Base-by-base conservation (phyloP, 2,113 vertebrate genomes). In the Tenebrosternarchus preto region DNA sequence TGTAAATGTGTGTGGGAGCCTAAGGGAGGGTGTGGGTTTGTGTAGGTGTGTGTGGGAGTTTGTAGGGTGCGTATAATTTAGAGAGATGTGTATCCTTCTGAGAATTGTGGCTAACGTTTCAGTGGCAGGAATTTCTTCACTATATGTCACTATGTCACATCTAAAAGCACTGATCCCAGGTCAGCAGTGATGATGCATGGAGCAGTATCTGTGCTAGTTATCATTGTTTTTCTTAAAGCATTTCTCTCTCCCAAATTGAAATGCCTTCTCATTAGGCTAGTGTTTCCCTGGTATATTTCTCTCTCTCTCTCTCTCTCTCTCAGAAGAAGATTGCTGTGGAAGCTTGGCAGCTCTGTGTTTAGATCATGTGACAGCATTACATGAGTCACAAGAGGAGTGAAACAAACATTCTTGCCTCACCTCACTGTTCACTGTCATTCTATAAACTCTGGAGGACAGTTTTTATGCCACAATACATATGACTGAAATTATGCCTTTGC, bases 231-330 rank as follows among this genome's bases (percentile, higher is more conserved):
- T 24, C 50, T 11, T 17, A 43, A 12, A 53, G 33, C n/a, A 67
- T 56, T 55, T 60, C 5, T 22, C 36, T 11, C 12, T 19, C 20
- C 27, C 5, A 33, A 50, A 50, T 2, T 12, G 43, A 50, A 50
- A 50, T 9, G 57, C 69, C 39, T 27, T 24, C 68, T 76, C 53
- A 12, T 46, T 55, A 17, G 83, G 64, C 82, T 66, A 76, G 27
- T 83, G 64, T 67, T 57, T 77, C 70, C 11, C 43, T 11, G 43
- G 9, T 50, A 1, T 50, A 50, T 11, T 11, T 15, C 43, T 36
- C 33, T 36, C 33, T 36, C 33, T 36, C 33, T 80, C 76, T 22
- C 60, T 46, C 36, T 61, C 36, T 25, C 60, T 61, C 22, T 20
- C 36, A 59, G 43, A n/a, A 31, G 71, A 46, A 74, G 63, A n/a